Evolutionary conservation across 1,140 invertebrate species (phyloP).

Genomic region (Diploscapter pachys): DNA sequence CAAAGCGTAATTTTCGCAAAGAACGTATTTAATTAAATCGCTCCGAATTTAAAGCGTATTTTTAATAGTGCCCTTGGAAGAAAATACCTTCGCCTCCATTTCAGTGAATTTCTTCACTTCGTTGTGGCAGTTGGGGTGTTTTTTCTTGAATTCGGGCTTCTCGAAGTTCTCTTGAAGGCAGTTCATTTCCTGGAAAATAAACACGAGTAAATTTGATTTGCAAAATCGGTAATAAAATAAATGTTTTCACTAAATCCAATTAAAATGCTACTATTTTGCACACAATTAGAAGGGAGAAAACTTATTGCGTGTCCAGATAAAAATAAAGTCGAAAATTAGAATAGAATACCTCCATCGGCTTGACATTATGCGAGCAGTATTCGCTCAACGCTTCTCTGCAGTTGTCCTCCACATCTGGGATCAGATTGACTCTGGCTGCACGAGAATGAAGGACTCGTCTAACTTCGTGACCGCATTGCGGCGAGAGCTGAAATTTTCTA

Average conservation of each 20-base stretch:
- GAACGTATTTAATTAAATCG: too few relatives aligned
- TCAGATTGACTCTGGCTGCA: conserved; percentile 82
- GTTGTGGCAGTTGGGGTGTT: conserved; percentile 68
- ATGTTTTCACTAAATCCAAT: too few relatives aligned
- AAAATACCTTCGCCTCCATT: conserved; percentile 68
- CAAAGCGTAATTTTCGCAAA: conserved; percentile 13
- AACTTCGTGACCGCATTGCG: conserved; percentile 71
- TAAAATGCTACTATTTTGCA: too few relatives aligned
- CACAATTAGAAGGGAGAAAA: conserved; percentile 14
- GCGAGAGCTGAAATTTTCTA: conserved; percentile 32
- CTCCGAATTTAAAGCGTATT: too few relatives aligned
- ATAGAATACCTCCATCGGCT: conserved; percentile 65
- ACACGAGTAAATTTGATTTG: conserved; percentile 23
- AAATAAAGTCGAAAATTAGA: conserved; percentile 5
- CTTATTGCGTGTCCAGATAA: neutral
- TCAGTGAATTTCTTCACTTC: conserved; percentile 81
- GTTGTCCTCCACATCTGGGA: conserved; percentile 84
- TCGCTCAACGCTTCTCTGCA: conserved; percentile 81
- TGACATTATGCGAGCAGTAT: conserved; percentile 76
- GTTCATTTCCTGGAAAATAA: conserved; percentile 67
- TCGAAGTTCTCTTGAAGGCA: conserved; percentile 89
- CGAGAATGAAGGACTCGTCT: conserved; percentile 84
- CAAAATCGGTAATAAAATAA: neutral
- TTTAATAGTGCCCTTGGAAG: too few relatives aligned
- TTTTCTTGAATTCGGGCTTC: conserved; percentile 55